Evolutionary conservation across 2,113 vertebrate species (phyloP).

Genomic region (Origma solitaria): DNA sequence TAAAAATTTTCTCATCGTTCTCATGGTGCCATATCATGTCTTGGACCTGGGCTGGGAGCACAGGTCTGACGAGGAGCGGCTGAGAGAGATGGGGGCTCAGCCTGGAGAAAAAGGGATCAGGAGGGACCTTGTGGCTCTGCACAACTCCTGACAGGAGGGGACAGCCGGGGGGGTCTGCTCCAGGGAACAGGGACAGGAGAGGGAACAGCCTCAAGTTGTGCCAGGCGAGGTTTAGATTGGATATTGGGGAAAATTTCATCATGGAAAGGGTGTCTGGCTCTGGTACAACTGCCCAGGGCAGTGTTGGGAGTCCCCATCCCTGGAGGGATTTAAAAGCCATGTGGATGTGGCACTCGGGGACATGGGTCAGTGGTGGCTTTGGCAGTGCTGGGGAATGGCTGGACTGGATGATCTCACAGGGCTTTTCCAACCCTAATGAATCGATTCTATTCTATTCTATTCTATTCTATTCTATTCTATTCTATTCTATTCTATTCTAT

Average conservation of each 20-base stretch:
- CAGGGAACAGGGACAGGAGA: background rate
- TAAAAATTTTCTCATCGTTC: background rate
- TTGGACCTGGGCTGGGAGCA: background rate
- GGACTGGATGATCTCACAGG: background rate
- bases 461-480: background rate
- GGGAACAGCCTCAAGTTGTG: fast-evolving
- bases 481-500: background rate
- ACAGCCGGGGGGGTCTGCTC: fast-evolving
- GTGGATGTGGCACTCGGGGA: background rate
- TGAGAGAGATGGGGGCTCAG: background rate
- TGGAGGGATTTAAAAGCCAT: background rate
- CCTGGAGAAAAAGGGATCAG: background rate
- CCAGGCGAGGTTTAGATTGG: background rate
- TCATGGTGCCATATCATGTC: fast-evolving
- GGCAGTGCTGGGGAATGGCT: background rate
- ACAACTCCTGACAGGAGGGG: background rate
- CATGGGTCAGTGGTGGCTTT: background rate
- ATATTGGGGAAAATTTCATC: background rate
- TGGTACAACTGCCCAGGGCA: background rate
- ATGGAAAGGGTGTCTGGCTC: background rate
- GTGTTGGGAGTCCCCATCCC: background rate
- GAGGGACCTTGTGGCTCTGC: background rate
- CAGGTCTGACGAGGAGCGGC: background rate
- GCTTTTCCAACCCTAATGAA: background rate
- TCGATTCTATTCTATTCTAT: background rate